These are phyloP conservation scores for Altica lythri DNA, from an alignment of 2,888 invertebrate species.

Conservation along the genomic window DNA sequence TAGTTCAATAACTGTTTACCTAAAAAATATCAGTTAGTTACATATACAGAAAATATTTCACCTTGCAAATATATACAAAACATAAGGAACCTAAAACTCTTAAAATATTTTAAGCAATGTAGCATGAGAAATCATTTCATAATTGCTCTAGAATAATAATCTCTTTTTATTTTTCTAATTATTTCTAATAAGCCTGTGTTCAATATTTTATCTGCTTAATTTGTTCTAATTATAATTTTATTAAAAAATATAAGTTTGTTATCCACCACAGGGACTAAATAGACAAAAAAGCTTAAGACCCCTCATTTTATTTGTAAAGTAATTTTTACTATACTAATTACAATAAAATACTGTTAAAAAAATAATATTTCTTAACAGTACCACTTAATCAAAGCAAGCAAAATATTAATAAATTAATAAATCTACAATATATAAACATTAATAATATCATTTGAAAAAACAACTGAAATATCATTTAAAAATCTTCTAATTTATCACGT, in stretches of 20 bases:
- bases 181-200: conserved; percentile 35
- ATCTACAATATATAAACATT: too few relatives aligned
- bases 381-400: too few relatives aligned
- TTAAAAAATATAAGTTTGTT: conserved; percentile 16
- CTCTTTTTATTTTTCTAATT: conserved; percentile 36
- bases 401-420: too few relatives aligned
- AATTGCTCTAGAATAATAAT: conserved; percentile 28
- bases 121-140: conserved; percentile 28
- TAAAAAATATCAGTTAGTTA: conserved; percentile 33
- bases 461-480: too few relatives aligned
- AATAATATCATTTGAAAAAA: too few relatives aligned
- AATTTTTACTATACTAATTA: too few relatives aligned
- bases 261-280: background rate
- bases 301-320: too few relatives aligned
- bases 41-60: conserved; percentile 29
- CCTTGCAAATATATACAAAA: conserved; percentile 16
- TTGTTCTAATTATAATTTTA: conserved; percentile 12
- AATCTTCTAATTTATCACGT: too few relatives aligned
- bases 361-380: background rate
- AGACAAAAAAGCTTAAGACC: conserved; percentile 1
- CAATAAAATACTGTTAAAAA: background rate
- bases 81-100: conserved; percentile 29
- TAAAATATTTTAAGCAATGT: conserved; percentile 31
- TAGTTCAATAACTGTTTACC: conserved; percentile 20
- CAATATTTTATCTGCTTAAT: conserved; percentile 6